Evolutionary conservation across 2,797 vertebrate genomes (phyloP), one percentile per base, ranked within the genome.

Genomic region (Aulostomus chinensis): DNA sequence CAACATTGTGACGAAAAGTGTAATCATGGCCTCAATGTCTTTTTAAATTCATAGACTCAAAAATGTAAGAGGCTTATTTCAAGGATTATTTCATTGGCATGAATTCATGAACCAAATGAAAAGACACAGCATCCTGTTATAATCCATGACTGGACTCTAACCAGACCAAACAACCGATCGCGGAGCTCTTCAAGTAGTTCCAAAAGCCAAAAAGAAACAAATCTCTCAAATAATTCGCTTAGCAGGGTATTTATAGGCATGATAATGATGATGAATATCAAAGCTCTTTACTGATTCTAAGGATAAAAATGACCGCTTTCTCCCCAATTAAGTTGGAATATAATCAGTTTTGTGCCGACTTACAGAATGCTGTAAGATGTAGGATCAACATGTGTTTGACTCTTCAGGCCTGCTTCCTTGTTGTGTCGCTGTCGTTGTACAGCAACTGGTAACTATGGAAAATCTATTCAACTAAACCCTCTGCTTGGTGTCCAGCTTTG

Each of bases 21-120:
- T n/a, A n/a, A n/a, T n/a, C n/a, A n/a, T n/a, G n/a, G n/a, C n/a
- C n/a, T n/a, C n/a, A n/a, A n/a, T n/a, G n/a, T n/a, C n/a, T n/a
- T n/a, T n/a, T n/a, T n/a, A n/a, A n/a, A n/a, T n/a, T n/a, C n/a
- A n/a, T n/a, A n/a, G n/a, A n/a, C n/a, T n/a, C n/a, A n/a, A n/a
- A n/a, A n/a, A n/a, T n/a, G n/a, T n/a, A n/a, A n/a, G n/a, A n/a
- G n/a, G n/a, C n/a, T n/a, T n/a, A n/a, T n/a, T n/a, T n/a, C n/a
- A n/a, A n/a, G n/a, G n/a, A n/a, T 33, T 58, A 43, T 59, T 80
- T 83, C 81, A 86, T 87, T 86, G 76, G 72, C 54, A 66, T 50
- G 22, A 65, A 60, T 68, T 57, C 20, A 16, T 68, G 32, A 18
- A 28, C 32, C 28, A 33, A 12, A 68, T 78, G 61, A 46, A 16